Conservation (phyloP, 2,113 vertebrate species). For the Pampusana beccarii region DNA sequence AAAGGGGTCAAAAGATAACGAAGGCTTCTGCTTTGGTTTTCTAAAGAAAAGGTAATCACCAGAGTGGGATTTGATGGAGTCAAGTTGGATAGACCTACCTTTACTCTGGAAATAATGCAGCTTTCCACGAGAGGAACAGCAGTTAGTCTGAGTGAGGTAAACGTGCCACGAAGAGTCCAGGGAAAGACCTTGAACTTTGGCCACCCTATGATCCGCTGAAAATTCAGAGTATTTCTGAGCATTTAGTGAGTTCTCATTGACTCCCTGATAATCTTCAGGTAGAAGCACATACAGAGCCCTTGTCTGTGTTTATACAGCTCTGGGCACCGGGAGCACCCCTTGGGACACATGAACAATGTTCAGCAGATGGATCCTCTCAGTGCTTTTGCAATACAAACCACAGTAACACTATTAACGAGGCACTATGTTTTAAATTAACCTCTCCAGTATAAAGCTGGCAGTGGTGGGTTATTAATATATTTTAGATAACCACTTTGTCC, state of each 20-base stretch:
- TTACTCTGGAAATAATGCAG: background rate
- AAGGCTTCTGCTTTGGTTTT: background rate
- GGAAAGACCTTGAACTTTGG: background rate
- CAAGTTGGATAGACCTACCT: background rate
- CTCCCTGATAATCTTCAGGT: background rate
- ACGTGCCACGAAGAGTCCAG: background rate
- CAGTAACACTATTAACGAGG: background rate
- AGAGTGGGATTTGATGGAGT: background rate
- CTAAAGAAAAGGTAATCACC: background rate
- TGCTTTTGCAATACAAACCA: slow-evolving; percentile 2
- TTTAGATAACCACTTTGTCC: background rate
- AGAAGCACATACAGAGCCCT: rapidly evolving
- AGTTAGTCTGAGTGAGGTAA: background rate
- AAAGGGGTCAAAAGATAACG: background rate
- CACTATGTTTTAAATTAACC: slow-evolving; percentile 20
- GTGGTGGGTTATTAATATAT: background rate
- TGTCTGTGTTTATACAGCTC: background rate
- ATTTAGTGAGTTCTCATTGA: background rate
- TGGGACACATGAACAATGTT: background rate
- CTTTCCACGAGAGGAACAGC: background rate
- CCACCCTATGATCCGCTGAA: background rate
- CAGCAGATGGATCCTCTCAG: background rate
- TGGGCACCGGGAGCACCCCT: background rate
- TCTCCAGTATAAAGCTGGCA: background rate
- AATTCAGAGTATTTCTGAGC: background rate